Conservation (phyloP, 1,140 invertebrate species). For the Pogonus chalceus region DNA sequence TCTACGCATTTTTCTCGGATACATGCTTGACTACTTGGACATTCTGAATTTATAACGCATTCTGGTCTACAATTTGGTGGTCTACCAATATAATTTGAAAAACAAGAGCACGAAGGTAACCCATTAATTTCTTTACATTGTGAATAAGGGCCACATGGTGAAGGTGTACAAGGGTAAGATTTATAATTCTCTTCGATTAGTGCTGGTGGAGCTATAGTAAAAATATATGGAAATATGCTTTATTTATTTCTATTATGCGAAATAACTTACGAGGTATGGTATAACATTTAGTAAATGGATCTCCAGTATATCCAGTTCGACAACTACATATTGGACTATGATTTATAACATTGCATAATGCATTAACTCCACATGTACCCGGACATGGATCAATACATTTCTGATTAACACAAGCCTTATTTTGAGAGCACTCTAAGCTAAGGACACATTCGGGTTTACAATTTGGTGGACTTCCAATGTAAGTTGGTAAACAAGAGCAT, state of each 20-base stretch:
- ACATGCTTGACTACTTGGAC: conserved; percentile 46
- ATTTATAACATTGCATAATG: conserved; percentile 53
- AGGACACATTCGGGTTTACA: conserved; percentile 52
- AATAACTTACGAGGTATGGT: conserved; percentile 41
- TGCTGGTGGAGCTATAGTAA: conserved; percentile 20
- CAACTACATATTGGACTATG: conserved; percentile 58
- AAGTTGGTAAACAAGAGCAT: conserved; percentile 52
- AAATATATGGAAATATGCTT: neutral
- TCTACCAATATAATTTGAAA: conserved; percentile 42
- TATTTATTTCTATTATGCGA: neutral
- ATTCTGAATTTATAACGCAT: conserved; percentile 48
- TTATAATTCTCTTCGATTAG: conserved; percentile 20
- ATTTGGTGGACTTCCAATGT: conserved; percentile 46
- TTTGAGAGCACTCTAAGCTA: conserved; percentile 48
- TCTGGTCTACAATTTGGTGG: conserved; percentile 49
- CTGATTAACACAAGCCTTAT: conserved; percentile 49
- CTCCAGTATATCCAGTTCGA: conserved; percentile 48
- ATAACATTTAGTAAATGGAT: conserved; percentile 54
- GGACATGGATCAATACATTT: conserved; percentile 53
- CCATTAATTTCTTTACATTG: conserved; percentile 42
- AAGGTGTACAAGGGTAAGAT: conserved; percentile 47
- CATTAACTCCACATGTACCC: conserved; percentile 48
- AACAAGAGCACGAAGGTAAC: conserved; percentile 44
- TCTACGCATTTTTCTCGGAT: conserved; percentile 46
- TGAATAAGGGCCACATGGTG: conserved; percentile 46